Base-by-base conservation (phyloP, 2,888 invertebrate genomes). In the Lepidocyrtoides sp. region DNA sequence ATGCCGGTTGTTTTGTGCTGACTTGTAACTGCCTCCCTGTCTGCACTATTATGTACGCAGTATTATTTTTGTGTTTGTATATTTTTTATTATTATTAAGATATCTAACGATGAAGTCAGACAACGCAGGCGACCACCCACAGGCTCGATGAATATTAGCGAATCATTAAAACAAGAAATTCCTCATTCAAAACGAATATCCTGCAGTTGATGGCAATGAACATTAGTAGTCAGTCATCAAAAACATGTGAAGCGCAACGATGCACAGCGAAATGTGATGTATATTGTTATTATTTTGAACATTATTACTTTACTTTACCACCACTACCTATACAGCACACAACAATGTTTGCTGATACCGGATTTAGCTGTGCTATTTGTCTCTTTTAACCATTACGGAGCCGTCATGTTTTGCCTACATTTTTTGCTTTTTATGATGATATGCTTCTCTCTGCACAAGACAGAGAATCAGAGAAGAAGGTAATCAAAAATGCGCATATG, bases 121-220 rank as follows among this genome's bases (percentile, higher is more conserved):
- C 26, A 54, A 32, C 29, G 23, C 10, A 54, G 14, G 44, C 32
- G 89, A 89, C 89, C 89, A 89, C 89, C 89, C 89, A 84, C 44
- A 36, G 77, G 44, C 41, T 83, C 32, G 75, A 72, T 89, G 89
- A 72, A 84, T 89, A 89, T 89, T 83, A 77, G 84, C 77, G 63
- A 84, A 84, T 89, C 89, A 84, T 89, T 89, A 89, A 89, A 84
- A 89, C 83, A 83, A 83, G 88, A 81, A 69, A 69, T 69, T 83
- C 66, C n/a, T 48, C 63, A 57, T 44, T 83, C 32, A 69, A 82
- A 60, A 29, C 12, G 44, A 60, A 82, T 82, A 82, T 82, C 60
- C 54, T 72, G 72, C 44, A 54, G 51, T 79, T 54, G 77, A 79
- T 79, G 32, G 77, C 54, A 79, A 79, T 79, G 54, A 32, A 79